phyloP scores from a whole-genome alignment of 2,888 invertebrate species.

The Andrena marginata region DNA sequence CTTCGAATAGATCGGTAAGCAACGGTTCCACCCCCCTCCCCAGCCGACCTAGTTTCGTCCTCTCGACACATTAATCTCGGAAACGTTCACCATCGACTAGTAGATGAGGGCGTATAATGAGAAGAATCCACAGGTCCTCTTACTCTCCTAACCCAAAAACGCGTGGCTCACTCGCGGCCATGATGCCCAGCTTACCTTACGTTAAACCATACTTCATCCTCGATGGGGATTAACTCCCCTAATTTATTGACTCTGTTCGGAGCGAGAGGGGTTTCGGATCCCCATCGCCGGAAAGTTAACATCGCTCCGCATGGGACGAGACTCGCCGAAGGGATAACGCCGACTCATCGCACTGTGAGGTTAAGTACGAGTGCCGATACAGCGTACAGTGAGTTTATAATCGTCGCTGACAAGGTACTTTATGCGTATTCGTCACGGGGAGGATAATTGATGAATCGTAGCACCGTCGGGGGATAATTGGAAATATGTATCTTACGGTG shows the following conservation, averaged over 20 bases:
- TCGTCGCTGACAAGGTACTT: constrained; percentile 57
- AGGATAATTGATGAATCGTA: constrained; percentile 42
- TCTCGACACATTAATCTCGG: constrained; percentile 49
- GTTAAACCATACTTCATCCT: constrained; percentile 70
- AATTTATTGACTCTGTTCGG: constrained; percentile 72
- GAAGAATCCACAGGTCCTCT: constrained; percentile 39
- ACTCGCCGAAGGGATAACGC: constrained; percentile 14
- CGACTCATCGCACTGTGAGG: constrained; percentile 18
- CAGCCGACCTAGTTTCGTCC: constrained; percentile 51
- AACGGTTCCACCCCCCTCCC: constrained; percentile 15
- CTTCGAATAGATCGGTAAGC: not conserved
- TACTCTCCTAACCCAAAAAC: constrained; percentile 28
- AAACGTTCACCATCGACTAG: constrained; percentile 56
- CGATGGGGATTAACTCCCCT: constrained; percentile 74
- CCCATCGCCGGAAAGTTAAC: constrained; percentile 58
- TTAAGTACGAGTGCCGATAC: constrained; percentile 24
- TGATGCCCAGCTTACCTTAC: constrained; percentile 42
- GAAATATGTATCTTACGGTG: constrained; percentile 6
- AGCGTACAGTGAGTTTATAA: constrained; percentile 57
- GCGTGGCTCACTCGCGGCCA: not conserved
- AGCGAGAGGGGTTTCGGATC: constrained; percentile 29
- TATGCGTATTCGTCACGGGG: constrained; percentile 33
- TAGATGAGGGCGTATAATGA: not conserved
- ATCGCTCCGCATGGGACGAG: constrained; percentile 49
- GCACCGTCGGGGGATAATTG: constrained; percentile 33